Percentiles rank a stretch among this genome's conserved stretches.
Conservation (phyloP, 2,797 vertebrate species). For the Chiloscyllium punctatum region DNA sequence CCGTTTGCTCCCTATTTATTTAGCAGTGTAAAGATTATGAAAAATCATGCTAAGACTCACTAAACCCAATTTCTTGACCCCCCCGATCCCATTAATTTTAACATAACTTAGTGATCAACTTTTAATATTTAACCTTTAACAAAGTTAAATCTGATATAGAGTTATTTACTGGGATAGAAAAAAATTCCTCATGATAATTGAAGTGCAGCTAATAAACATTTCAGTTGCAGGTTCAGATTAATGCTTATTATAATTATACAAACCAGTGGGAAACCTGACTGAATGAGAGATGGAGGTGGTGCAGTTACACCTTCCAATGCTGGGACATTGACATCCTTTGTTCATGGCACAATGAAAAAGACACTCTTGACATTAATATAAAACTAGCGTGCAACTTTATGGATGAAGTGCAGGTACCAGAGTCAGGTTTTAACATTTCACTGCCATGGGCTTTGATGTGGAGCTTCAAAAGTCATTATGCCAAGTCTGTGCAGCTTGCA, state of each 20-base stretch:
- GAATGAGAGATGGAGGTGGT: neutral
- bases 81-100: neutral
- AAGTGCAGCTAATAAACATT: neutral
- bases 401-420: neutral
- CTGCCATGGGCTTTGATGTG: neutral
- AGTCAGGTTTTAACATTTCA: neutral
- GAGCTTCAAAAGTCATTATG: neutral
- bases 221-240: neutral
- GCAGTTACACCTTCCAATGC: neutral
- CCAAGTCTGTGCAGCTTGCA: neutral
- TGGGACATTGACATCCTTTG: neutral
- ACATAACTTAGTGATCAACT: neutral
- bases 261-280: neutral
- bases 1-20: neutral
- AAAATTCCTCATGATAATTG: neutral
- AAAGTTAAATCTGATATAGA: neutral
- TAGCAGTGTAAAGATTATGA: neutral
- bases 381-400: neutral
- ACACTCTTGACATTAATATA: neutral
- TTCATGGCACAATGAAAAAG: neutral
- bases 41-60: neutral
- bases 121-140: neutral
- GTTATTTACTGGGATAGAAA: neutral
- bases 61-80: neutral
- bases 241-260: neutral